These are phyloP conservation scores for Drosophila pandora DNA, from an alignment of 1,140 invertebrate species.

Conservation along the genomic window DNA sequence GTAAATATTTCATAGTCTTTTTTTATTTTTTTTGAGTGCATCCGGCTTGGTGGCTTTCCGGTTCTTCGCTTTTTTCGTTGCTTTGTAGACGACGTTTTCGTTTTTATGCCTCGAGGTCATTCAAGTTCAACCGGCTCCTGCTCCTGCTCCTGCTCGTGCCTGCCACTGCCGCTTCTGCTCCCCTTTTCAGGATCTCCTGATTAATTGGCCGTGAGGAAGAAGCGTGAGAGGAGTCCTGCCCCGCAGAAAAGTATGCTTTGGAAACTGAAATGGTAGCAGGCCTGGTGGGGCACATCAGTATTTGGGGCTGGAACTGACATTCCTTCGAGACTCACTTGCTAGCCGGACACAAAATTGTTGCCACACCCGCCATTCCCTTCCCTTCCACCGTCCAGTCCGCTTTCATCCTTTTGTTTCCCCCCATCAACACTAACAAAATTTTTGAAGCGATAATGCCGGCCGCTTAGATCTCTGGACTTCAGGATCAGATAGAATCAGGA, in stretches of 20 bases:
- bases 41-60: constrained; percentile 8
- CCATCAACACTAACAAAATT: background rate
- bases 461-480: background rate
- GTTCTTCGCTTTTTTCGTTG: constrained; percentile 8
- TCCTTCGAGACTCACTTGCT: background rate
- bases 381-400: background rate
- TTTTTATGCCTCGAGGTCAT: constrained; percentile 72
- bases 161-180: background rate
- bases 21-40: background rate
- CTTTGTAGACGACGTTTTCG: constrained; percentile 66
- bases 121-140: constrained; percentile 54
- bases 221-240: background rate
- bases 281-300: background rate
- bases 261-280: background rate
- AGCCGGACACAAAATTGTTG: background rate
- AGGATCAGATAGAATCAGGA: background rate
- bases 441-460: background rate
- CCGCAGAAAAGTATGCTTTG: background rate
- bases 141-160: background rate
- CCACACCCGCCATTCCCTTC: background rate
- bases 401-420: background rate
- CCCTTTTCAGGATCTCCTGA: constrained; percentile 23
- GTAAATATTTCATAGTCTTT: background rate
- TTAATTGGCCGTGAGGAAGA: constrained; percentile 62
- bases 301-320: background rate